Evolutionary conservation across 2,797 vertebrate genomes (phyloP).

Genomic region (Halcyon smyrnensis): DNA sequence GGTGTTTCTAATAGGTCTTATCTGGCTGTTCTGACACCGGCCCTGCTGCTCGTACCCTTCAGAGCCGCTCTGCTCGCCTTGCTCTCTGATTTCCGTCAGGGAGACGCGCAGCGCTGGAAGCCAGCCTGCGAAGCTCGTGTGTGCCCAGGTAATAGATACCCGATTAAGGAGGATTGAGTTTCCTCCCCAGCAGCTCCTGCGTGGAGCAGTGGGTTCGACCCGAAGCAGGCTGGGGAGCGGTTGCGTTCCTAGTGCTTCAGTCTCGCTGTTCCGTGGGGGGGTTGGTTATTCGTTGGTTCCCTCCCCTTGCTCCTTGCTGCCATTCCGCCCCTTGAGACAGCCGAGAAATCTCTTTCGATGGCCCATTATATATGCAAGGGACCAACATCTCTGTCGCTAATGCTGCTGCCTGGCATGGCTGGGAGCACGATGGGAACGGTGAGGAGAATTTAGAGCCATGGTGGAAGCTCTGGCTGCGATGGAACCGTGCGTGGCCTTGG

Average conservation of each 20-base stretch:
- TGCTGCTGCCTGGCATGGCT: background rate
- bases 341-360: background rate
- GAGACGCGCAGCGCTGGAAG: background rate
- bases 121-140: background rate
- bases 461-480: background rate
- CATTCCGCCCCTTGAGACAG: background rate
- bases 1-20: background rate
- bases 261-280: fast-evolving
- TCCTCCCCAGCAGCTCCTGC: background rate
- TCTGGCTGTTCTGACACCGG: background rate
- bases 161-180: background rate
- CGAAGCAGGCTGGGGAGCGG: background rate
- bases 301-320: background rate
- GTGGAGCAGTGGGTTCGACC: background rate
- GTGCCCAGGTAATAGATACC: background rate
- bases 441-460: fast-evolving
- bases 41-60: background rate
- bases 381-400: fast-evolving
- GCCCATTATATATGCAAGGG: fast-evolving
- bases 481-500: background rate
- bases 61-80: background rate
- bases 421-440: fast-evolving
- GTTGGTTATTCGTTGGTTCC: background rate
- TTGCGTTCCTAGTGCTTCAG: background rate
- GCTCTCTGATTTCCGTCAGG: background rate